Conservation (phyloP, 2,113 vertebrate genomes). For the Saimiri boliviensis region DNA sequence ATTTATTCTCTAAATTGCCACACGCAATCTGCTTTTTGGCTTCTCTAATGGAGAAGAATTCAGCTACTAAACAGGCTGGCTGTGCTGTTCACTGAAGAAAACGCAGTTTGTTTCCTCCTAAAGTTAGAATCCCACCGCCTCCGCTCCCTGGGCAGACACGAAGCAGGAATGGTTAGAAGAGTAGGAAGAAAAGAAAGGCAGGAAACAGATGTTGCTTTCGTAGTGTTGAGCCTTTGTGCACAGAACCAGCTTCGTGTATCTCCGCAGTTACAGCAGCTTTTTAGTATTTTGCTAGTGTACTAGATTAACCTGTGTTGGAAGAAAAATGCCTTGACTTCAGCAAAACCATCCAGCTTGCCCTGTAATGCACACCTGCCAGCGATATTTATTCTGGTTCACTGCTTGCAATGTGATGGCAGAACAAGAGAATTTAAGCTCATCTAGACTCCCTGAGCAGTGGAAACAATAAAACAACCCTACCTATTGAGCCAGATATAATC, state of each 20-base stretch:
- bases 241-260: background rate
- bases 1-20: background rate
- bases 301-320: constrained; percentile 70
- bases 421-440: constrained; percentile 78
- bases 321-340: constrained; percentile 63
- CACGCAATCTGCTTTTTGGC: background rate
- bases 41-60: background rate
- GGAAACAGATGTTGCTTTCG: background rate
- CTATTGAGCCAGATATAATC: constrained; percentile 75
- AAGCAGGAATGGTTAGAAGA: constrained; percentile 31
- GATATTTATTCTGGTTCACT: constrained; percentile 80
- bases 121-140: background rate
- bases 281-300: constrained; percentile 73
- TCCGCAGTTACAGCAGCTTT: constrained; percentile 52
- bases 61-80: background rate
- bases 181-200: background rate
- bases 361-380: constrained; percentile 75
- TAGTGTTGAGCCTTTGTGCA: background rate
- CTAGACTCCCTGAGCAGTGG: constrained; percentile 78
- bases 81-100: background rate
- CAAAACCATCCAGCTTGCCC: constrained; percentile 72
- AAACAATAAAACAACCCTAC: constrained; percentile 76
- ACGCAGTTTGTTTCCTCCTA: background rate
- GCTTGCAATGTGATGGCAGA: constrained; percentile 76
- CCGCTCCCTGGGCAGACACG: background rate